Evolutionary conservation across 92 coral and sea anemone species (phyloP).

Genomic region (Paramuricea clavata): DNA sequence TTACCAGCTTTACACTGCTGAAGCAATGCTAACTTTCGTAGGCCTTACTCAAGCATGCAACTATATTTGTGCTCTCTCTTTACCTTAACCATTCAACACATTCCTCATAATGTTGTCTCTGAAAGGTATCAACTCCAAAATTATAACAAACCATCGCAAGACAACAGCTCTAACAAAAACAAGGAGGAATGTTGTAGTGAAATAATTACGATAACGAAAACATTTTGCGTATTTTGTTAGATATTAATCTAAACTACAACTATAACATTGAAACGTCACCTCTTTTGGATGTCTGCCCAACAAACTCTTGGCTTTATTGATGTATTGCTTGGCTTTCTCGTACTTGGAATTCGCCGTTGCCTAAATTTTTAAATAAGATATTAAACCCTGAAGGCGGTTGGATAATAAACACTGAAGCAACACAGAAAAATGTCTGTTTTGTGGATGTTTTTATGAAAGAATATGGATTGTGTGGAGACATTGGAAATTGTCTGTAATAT

Average conservation of each 20-base stretch:
- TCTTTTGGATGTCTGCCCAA: conserved; percentile 78
- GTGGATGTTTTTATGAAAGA: too few relatives aligned
- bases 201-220: background rate
- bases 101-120: conserved; percentile 82
- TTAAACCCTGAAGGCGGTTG: background rate
- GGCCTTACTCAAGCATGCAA: too few relatives aligned
- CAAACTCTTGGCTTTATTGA: conserved; percentile 79
- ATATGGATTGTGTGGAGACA: too few relatives aligned
- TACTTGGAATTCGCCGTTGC: conserved; percentile 73
- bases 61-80: background rate
- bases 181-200: background rate
- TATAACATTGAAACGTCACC: conserved; percentile 45
- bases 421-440: too few relatives aligned
- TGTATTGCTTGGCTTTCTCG: conserved; percentile 66
- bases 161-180: conserved; percentile 63
- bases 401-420: background rate
- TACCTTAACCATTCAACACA: conserved; percentile 93
- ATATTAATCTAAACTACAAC: background rate
- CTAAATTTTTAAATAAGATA: conserved; percentile 42
- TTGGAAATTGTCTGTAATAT: too few relatives aligned
- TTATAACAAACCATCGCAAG: conserved; percentile 91
- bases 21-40: too few relatives aligned
- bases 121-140: conserved; percentile 95
- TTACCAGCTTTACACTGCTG: too few relatives aligned
- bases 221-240: too few relatives aligned